Conservation (phyloP, 2,888 invertebrate genomes). For the Eupithecia dodoneata region DNA sequence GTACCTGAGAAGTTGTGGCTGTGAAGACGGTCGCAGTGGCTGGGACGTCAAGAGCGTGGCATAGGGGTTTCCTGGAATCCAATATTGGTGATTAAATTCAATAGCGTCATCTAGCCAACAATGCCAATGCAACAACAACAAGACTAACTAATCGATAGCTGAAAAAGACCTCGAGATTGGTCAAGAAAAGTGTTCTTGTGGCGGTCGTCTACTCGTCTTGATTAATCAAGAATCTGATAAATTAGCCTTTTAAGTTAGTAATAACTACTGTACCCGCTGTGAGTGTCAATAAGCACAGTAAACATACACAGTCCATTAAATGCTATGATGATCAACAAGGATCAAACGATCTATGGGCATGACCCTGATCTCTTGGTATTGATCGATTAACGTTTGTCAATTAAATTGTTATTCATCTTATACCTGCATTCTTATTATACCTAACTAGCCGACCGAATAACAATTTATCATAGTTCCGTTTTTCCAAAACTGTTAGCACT, state of each 20-base stretch:
- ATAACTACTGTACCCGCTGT: neutral
- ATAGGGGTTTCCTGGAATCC: conserved; percentile 60
- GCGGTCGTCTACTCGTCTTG: too few species aligned
- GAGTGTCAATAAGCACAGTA: too few species aligned
- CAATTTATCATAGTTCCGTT: neutral
- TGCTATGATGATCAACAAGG: neutral
- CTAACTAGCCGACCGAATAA: neutral
- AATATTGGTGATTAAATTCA: neutral
- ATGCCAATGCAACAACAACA: neutral
- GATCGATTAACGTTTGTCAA: neutral
- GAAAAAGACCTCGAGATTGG: neutral
- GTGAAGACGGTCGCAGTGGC: conserved; percentile 69
- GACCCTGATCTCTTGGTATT: neutral
- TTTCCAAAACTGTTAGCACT: too few species aligned
- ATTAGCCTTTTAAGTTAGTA: neutral
- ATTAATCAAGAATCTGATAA: neutral
- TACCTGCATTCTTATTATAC: neutral
- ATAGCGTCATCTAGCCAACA: neutral
- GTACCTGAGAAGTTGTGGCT: conserved; percentile 64
- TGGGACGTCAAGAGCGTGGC: conserved; percentile 58
- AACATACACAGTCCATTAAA: too few species aligned
- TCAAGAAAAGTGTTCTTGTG: neutral
- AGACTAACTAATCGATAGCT: neutral
- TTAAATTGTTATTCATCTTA: neutral
- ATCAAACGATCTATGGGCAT: neutral